A percentile compares a stretch with the other conserved stretches of the same genome.
Evolutionary conservation across 2,113 vertebrate species (phyloP).

Genomic region (Mola mola): DNA sequence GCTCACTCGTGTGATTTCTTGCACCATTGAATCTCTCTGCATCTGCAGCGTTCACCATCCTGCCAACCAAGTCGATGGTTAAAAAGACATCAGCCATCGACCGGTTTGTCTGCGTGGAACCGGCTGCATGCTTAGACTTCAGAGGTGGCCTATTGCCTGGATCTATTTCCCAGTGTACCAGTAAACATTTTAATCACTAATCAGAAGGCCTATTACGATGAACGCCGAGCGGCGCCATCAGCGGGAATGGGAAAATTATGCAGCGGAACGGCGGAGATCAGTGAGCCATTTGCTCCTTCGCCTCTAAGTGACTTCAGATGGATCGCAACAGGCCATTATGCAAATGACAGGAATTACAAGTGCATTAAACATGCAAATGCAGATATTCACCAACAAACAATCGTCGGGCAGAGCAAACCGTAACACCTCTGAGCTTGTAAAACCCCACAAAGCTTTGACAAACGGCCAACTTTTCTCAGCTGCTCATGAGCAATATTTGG

Average conservation of each 20-base stretch:
- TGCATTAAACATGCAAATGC: slow-evolving; percentile 65
- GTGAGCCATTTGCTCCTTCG: slow-evolving; percentile 50
- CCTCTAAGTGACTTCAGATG: slow-evolving; percentile 66
- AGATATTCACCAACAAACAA: slow-evolving; percentile 61
- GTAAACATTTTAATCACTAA: slow-evolving; percentile 81
- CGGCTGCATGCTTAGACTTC: slow-evolving; percentile 36
- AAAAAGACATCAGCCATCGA: slow-evolving; percentile 69
- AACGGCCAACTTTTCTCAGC: no score
- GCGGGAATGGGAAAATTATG: slow-evolving; percentile 76
- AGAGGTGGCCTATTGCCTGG: slow-evolving; percentile 46
- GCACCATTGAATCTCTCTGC: slow-evolving; percentile 28
- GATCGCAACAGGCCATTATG: slow-evolving; percentile 66
- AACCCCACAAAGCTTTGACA: no score
- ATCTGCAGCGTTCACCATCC: slow-evolving; percentile 22
- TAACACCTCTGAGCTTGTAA: neutral
- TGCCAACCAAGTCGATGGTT: slow-evolving; percentile 61
- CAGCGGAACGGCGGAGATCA: slow-evolving; percentile 48
- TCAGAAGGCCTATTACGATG: slow-evolving; percentile 68
- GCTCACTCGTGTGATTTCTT: slow-evolving; percentile 49
- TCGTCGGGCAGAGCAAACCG: neutral
- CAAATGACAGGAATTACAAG: slow-evolving; percentile 71
- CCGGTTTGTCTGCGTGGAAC: slow-evolving; percentile 55
- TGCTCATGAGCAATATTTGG: no score
- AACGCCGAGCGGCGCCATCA: slow-evolving; percentile 68
- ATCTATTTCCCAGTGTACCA: slow-evolving; percentile 56